Conservation (phyloP, 2,888 invertebrate genomes). For the Rotaria magnacalcarata region DNA sequence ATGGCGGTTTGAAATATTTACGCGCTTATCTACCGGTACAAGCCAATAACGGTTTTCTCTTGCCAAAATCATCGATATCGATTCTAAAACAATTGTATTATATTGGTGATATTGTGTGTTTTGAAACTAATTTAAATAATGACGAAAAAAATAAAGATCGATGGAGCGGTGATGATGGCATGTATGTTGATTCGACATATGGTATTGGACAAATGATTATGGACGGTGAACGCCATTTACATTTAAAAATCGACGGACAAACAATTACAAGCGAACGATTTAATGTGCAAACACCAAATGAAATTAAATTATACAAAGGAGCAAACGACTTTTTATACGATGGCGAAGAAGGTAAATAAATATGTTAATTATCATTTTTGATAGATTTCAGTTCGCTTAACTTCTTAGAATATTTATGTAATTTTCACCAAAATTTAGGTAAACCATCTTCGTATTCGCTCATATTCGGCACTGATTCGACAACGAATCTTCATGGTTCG, state of each 20-base stretch:
- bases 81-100: not conserved
- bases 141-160: not conserved
- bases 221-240: constrained; percentile 30
- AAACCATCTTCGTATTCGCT: not conserved
- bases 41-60: not conserved
- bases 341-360: constrained; percentile 2
- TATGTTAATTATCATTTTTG: no score
- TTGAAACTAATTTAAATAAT: not conserved
- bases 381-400: no score
- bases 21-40: constrained; percentile 23
- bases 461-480: not conserved
- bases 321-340: constrained; percentile 10
- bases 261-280: constrained; percentile 34
- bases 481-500: not conserved
- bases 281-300: not conserved
- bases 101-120: constrained; percentile 5
- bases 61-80: constrained; percentile 6
- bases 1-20: not conserved
- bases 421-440: not conserved
- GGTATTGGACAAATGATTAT: constrained; percentile 23
- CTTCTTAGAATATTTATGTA: no score
- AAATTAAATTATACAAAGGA: not conserved
- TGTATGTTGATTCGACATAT: constrained; percentile 8
- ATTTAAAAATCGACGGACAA: constrained; percentile 24
- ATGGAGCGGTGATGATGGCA: constrained; percentile 30